phyloP scores from a whole-genome alignment of 2,113 vertebrate species.

The Noturus placidus region DNA sequence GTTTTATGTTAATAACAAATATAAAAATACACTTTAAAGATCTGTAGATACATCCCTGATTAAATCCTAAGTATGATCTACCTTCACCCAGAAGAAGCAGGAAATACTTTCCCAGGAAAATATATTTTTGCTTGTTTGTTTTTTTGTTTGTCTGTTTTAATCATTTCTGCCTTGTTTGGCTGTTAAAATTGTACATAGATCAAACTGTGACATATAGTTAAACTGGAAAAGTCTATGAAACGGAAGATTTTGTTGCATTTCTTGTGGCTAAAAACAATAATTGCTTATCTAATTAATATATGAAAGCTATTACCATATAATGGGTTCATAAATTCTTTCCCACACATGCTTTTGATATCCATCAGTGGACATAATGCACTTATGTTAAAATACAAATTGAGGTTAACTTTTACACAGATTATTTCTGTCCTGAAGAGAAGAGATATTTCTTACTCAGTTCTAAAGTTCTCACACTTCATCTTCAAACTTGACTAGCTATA shows the following conservation, averaged over 20 bases:
- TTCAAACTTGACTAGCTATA: neutral
- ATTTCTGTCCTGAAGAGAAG: neutral
- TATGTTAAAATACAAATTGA: neutral
- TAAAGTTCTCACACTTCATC: neutral
- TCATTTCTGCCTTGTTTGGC: neutral
- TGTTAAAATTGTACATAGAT: neutral
- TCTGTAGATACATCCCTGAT: neutral
- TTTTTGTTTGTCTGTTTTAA: neutral
- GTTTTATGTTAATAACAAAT: neutral
- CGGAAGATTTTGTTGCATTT: neutral
- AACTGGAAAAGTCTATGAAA: neutral
- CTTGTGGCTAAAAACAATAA: neutral
- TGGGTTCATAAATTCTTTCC: neutral
- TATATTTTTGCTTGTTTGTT: neutral
- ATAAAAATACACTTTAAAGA: neutral
- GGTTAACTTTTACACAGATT: neutral
- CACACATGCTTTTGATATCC: neutral
- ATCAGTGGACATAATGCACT: neutral
- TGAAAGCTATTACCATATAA: neutral
- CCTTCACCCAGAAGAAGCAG: neutral
- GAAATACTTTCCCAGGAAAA: too few species aligned
- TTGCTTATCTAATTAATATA: neutral
- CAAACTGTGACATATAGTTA: neutral
- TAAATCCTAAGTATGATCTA: neutral
- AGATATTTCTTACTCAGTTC: neutral